Conservation (phyloP, 1,140 invertebrate genomes). For the Drosophila tsacasi region DNA sequence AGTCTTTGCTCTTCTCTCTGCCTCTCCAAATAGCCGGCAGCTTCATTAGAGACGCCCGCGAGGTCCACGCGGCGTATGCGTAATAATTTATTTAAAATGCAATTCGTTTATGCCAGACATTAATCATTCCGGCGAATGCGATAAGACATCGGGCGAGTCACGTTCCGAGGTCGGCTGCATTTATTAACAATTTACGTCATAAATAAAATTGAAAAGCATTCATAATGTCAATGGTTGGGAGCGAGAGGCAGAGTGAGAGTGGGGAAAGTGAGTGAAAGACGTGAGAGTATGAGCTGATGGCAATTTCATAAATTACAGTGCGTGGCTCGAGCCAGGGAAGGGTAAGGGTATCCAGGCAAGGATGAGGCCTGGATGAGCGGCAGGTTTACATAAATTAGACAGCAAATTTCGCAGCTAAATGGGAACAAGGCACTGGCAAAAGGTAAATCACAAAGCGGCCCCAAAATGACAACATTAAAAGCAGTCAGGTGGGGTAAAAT, state of each 20-base stretch:
- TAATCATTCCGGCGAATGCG: slow-evolving; percentile 58
- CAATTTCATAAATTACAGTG: slow-evolving; percentile 62
- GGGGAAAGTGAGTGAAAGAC: slow-evolving; percentile 45
- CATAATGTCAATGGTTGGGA: slow-evolving; percentile 64
- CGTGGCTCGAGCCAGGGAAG: background rate
- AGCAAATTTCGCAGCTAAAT: slow-evolving; percentile 75
- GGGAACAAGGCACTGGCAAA: slow-evolving; percentile 52
- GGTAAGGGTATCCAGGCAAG: background rate
- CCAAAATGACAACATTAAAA: slow-evolving; percentile 71
- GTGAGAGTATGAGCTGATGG: slow-evolving; percentile 56
- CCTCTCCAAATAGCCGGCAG: slow-evolving; percentile 64
- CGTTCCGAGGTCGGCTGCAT: slow-evolving; percentile 50
- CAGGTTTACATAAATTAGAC: slow-evolving; percentile 69
- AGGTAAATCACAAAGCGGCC: slow-evolving; percentile 68
- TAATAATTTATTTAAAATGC: slow-evolving; percentile 82
- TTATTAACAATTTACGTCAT: slow-evolving; percentile 81
- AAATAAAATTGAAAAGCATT: slow-evolving; percentile 82
- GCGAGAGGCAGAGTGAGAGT: background rate
- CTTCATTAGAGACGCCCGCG: slow-evolving; percentile 65
- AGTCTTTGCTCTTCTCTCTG: background rate
- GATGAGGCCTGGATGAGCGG: slow-evolving; percentile 20
- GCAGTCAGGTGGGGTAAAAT: slow-evolving; percentile 15
- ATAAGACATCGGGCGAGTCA: slow-evolving; percentile 29
- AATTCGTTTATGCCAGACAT: slow-evolving; percentile 76
- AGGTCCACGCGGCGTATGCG: slow-evolving; percentile 63